These are phyloP conservation scores for Halichondria panicea DNA, from an alignment of 37 sponge, comb jelly and placozoan species.

Conservation along the genomic window DNA sequence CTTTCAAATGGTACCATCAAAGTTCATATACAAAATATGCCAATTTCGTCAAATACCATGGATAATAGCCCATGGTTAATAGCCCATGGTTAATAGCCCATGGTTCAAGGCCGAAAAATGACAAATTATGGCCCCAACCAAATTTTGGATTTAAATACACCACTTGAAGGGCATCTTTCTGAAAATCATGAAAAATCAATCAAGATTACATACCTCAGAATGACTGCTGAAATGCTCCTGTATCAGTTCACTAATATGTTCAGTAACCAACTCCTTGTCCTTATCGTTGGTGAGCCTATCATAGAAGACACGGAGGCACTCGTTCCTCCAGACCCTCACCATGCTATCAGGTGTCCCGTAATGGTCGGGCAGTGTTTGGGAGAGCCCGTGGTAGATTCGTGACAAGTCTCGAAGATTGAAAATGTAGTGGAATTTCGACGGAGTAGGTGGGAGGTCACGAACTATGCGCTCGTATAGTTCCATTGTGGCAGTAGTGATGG, in stretches of 20 bases:
- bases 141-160: too few relatives aligned
- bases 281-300: constrained; percentile 90
- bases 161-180: too few relatives aligned
- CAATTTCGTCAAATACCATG: too few relatives aligned
- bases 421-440: constrained; percentile 99
- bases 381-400: constrained; percentile 96
- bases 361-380: constrained; percentile 77
- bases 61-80: too few relatives aligned
- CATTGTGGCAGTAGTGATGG: constrained; percentile 86
- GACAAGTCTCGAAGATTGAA: constrained; percentile 98
- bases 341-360: constrained; percentile 51
- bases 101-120: too few relatives aligned
- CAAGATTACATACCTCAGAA: constrained; percentile 30
- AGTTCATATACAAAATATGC: too few relatives aligned
- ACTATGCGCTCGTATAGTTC: constrained; percentile 89
- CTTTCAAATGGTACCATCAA: too few relatives aligned
- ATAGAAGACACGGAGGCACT: constrained; percentile 93
- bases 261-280: constrained; percentile 77
- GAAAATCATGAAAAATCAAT: not conserved
- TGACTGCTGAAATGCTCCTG: constrained; percentile 72
- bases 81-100: too few relatives aligned
- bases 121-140: too few relatives aligned
- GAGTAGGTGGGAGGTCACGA: constrained; percentile 94
- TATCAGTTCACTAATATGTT: constrained; percentile 75
- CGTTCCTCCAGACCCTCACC: constrained; percentile 97